Conservation (phyloP, 2,888 invertebrate species). For the Drepana falcataria region DNA sequence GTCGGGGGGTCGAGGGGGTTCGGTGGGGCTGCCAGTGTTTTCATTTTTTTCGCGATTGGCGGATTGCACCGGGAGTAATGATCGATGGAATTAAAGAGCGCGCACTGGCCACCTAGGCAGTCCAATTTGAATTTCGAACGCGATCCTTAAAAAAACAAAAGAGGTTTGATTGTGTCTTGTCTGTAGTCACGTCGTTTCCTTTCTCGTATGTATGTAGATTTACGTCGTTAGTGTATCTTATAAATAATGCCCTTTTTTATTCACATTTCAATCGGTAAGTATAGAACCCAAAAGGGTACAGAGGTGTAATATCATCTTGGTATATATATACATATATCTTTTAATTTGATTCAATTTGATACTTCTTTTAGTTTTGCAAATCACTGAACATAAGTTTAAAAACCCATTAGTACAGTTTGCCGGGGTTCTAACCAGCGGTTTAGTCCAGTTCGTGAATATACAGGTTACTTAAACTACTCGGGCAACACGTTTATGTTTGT, state of each 20-base stretch:
- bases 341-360: too few relatives aligned
- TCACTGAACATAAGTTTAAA: too few relatives aligned
- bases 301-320: too few relatives aligned
- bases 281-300: too few relatives aligned
- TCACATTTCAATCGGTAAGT: not conserved
- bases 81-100: constrained; percentile 76
- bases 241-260: not conserved
- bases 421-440: too few relatives aligned
- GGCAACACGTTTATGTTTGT: too few relatives aligned
- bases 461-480: too few relatives aligned
- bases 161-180: constrained; percentile 2
- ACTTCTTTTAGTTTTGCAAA: too few relatives aligned
- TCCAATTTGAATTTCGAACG: constrained; percentile 49
- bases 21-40: constrained; percentile 67
- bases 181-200: not conserved
- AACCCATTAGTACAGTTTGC: too few relatives aligned
- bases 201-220: not conserved
- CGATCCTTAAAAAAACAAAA: constrained; percentile 4
- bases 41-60: constrained; percentile 75
- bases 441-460: too few relatives aligned
- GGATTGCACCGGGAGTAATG: constrained; percentile 76
- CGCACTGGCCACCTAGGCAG: constrained; percentile 53
- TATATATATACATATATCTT: too few relatives aligned
- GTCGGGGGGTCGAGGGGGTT: constrained; percentile 35
- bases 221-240: not conserved